Evolutionary conservation across 53 echinoderm and acorn worm species (phyloP).

Genomic region (Glandiceps talaboti): DNA sequence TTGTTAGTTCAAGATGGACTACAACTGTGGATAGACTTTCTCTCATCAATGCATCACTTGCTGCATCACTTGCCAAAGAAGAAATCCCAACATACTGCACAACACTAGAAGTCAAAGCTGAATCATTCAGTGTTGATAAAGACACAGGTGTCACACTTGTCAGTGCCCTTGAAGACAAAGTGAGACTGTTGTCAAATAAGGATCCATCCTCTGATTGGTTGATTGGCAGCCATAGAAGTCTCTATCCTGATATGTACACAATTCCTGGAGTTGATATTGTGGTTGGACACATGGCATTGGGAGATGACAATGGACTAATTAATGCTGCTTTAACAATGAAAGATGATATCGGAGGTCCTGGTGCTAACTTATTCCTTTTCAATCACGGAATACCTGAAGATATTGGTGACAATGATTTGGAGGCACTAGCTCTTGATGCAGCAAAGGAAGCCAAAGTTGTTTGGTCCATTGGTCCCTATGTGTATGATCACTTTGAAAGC

Average conservation of each 20-base stretch:
- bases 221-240: neutral
- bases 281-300: neutral
- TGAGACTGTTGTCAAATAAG: too few species aligned
- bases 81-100: neutral
- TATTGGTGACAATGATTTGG: neutral
- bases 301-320: neutral
- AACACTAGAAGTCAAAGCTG: neutral
- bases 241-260: neutral
- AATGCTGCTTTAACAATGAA: neutral
- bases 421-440: neutral
- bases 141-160: neutral
- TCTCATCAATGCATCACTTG: neutral
- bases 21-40: neutral
- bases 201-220: neutral
- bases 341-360: neutral
- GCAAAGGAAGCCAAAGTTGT: neutral
- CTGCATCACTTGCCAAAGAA: neutral
- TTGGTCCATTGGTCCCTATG: neutral
- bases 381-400: neutral
- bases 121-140: neutral
- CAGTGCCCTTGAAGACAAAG: neutral
- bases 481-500: neutral
- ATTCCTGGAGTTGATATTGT: neutral
- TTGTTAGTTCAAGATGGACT: neutral
- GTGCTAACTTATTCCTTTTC: neutral